Percentiles rank a stretch among this genome's conserved stretches.
These are phyloP conservation scores for Squalus acanthias DNA, from an alignment of 2,797 vertebrate species.

Conservation along the genomic window DNA sequence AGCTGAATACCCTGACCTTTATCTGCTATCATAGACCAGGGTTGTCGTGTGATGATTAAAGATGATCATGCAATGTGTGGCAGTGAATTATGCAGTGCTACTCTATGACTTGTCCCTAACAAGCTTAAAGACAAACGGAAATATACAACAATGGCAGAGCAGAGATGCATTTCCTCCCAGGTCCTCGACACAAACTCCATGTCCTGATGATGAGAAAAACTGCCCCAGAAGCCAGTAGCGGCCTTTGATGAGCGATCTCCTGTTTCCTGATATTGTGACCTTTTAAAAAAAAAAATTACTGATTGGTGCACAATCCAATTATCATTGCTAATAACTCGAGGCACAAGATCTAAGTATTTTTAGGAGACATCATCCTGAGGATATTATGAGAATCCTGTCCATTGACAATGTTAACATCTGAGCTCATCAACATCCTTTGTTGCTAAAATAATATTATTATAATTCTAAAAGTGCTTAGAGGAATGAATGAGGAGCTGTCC, in stretches of 20 bases:
- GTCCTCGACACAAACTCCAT: conserved; percentile 82
- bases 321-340: conserved; percentile 55
- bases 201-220: conserved; percentile 69
- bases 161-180: conserved; percentile 92
- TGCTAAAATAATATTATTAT: conserved; percentile 95
- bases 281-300: conserved; percentile 70
- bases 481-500: conserved; percentile 14
- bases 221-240: conserved; percentile 55
- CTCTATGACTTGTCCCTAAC: conserved; percentile 47
- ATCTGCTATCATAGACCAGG: not conserved
- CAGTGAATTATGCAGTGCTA: conserved; percentile 24
- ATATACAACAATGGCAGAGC: conserved; percentile 93
- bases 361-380: conserved; percentile 78
- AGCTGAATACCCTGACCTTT: conserved; percentile 28
- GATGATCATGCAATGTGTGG: conserved; percentile 23
- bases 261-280: conserved; percentile 99
- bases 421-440: conserved; percentile 52
- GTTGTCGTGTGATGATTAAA: conserved; percentile 31
- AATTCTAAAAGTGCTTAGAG: conserved; percentile 64
- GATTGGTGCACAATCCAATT: conserved; percentile 57
- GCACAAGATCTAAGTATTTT: conserved; percentile 57
- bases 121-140: conserved; percentile 89
- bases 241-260: conserved; percentile 96
- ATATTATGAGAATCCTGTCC: conserved; percentile 94
- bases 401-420: conserved; percentile 94